Evolutionary conservation across 1,140 invertebrate genomes (phyloP), one percentile per base, ranked within the genome.

Genomic region (Nilaparvata lugens): DNA sequence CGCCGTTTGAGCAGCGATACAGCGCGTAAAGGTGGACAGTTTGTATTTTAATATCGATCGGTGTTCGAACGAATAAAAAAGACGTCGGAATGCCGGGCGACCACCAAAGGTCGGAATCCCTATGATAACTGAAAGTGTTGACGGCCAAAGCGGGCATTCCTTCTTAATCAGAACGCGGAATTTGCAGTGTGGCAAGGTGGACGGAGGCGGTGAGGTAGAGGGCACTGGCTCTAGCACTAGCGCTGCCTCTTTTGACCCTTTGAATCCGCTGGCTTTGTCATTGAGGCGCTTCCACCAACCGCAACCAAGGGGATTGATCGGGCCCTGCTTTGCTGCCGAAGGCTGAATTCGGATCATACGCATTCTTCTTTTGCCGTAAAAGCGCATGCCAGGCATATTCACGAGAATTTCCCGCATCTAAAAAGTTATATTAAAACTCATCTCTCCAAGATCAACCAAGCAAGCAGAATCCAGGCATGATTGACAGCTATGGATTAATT

Each of bases 81-180:
- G 31, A 35, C 31, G 31, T 35, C 31, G 31, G 31, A 35, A 35
- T 35, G 31, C 31, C 31, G 31, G 7, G 31, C 31, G 31, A 35
- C 31, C 31, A 35, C 7, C 31, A 35, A 35, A 35, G 31, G 31
- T 35, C 31, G 31, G 31, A 35, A 35, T 35, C 31, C 31, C 45
- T 48, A 48, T 48, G 45, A 48, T 48, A 48, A 48, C 45, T 48
- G 45, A 48, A 48, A 48, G 45, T 48, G 45, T 48, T 48, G 45
- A 6, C 21, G 21, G 45, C 16, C 45, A 48, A 48, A 48, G 45
- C 45, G 45, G 5, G 45, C 45, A 48, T 48, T 48, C 45, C 45
- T 48, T 48, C 45, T 48, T 48, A 48, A 48, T 48, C 45, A 48
- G 45, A 48, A 16, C 16, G n/a, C 5, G 45, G 45, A 48, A 19